Evolutionary conservation across 2,113 vertebrate species (phyloP).

Genomic region (Calcarius ornatus): DNA sequence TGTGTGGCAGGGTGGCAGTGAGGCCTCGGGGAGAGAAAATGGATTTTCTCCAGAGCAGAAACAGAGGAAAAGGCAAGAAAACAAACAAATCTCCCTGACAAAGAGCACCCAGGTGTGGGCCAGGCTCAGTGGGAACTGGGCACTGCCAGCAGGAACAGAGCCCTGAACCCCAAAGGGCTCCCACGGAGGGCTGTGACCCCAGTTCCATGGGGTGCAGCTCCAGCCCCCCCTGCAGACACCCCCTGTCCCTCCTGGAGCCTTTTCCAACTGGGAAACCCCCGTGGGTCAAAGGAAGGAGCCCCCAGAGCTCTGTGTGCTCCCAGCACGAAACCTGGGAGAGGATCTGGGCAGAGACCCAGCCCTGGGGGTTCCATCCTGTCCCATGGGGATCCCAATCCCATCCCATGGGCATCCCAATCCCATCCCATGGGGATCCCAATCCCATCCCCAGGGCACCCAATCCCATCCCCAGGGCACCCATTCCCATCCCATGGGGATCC

Average conservation of each 20-base stretch:
- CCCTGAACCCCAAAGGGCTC: not conserved
- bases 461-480: too few species aligned
- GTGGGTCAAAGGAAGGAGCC: accelerated
- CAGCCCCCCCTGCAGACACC: accelerated
- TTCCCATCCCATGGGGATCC: not conserved
- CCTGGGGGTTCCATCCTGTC: not conserved
- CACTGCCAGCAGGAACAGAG: not conserved
- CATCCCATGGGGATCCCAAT: too few species aligned
- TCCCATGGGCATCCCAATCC: too few species aligned
- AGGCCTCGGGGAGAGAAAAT: not conserved
- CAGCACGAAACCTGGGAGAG: not conserved
- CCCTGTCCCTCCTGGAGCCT: accelerated
- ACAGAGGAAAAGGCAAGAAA: not conserved
- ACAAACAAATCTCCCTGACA: not conserved
- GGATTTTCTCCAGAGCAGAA: not conserved
- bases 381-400: not conserved
- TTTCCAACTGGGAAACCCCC: not conserved
- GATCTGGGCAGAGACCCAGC: not conserved
- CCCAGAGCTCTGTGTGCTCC: accelerated
- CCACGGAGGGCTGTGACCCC: accelerated
- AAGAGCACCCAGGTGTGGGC: accelerated
- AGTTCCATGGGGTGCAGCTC: not conserved
- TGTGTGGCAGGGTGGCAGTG: not conserved
- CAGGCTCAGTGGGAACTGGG: not conserved
- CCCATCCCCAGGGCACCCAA: too few species aligned